These are phyloP conservation scores for Drosophila sucinea DNA, from an alignment of 1,140 invertebrate genomes.

Conservation along the genomic window DNA sequence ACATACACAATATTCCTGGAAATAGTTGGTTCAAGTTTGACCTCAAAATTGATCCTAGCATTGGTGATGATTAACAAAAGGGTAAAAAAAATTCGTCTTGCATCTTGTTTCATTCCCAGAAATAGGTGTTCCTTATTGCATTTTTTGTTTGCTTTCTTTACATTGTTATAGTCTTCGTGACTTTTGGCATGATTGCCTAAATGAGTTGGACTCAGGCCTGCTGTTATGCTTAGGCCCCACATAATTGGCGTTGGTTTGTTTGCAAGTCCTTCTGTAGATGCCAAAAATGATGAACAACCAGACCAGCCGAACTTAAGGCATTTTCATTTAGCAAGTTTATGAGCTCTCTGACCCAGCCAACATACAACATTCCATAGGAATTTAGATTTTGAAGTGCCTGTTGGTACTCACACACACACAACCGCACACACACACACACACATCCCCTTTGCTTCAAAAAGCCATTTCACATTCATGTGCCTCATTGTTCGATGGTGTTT, in stretches of 20 bases:
- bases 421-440: not conserved
- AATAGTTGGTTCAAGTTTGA: not conserved
- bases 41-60: not conserved
- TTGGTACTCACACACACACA: slow-evolving; percentile 10
- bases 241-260: slow-evolving; percentile 56
- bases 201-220: slow-evolving; percentile 7
- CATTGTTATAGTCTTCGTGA: slow-evolving; percentile 1
- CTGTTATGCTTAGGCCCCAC: slow-evolving; percentile 24
- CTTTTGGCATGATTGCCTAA: slow-evolving; percentile 31
- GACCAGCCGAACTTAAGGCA: slow-evolving; percentile 29
- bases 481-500: slow-evolving; percentile 31
- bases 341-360: slow-evolving; percentile 38
- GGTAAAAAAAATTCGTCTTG: not conserved
- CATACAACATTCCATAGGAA: slow-evolving; percentile 44
- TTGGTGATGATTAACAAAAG: not conserved
- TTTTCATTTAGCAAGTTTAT: slow-evolving; percentile 75
- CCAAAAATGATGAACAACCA: slow-evolving; percentile 64
- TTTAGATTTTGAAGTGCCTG: slow-evolving; percentile 55
- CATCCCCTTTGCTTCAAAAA: not conserved
- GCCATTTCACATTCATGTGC: slow-evolving; percentile 38
- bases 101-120: not conserved
- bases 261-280: slow-evolving; percentile 37
- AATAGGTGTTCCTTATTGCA: not conserved
- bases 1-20: not conserved
- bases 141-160: not conserved